Evolutionary conservation across 1,140 invertebrate genomes (phyloP).

Genomic region (Magallana angulata): DNA sequence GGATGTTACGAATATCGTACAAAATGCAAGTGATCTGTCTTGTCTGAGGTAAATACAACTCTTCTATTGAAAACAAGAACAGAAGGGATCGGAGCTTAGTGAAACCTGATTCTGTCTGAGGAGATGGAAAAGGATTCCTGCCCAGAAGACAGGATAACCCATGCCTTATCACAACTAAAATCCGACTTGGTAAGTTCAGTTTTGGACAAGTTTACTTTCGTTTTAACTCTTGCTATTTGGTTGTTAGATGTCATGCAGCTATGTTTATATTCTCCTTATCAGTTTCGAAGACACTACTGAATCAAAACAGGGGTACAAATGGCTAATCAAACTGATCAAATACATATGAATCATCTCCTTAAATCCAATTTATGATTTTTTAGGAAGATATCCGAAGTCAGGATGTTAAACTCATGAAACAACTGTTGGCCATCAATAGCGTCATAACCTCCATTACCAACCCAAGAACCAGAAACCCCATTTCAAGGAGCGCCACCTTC

Average conservation of each 20-base stretch:
- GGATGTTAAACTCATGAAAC: conserved; percentile 58
- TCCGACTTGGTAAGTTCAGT: conserved; percentile 14
- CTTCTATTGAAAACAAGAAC: background rate
- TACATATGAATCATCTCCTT: too few species aligned
- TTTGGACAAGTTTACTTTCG: conserved; percentile 1
- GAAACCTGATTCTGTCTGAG: background rate
- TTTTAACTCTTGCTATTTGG: background rate
- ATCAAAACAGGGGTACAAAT: background rate
- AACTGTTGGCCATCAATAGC: conserved; percentile 55
- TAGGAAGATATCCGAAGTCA: conserved; percentile 53
- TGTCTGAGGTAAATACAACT: conserved; percentile 5
- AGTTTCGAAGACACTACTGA: background rate
- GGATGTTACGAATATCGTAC: conserved; percentile 10
- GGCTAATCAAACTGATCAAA: too few species aligned
- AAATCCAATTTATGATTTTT: background rate
- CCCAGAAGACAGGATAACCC: background rate
- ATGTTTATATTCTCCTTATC: background rate
- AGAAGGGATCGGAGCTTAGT: background rate
- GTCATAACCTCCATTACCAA: conserved; percentile 49
- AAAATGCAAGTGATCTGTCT: conserved; percentile 20
- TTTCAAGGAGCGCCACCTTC: conserved; percentile 1
- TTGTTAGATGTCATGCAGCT: background rate
- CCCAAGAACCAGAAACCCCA: conserved; percentile 9
- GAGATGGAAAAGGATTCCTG: background rate
- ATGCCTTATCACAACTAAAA: conserved; percentile 23